Evolutionary conservation across 35 echinoderm and acorn worm species (phyloP), one percentile per base, ranked within the genome.

Genomic region (Heliocidaris erythrogramma): DNA sequence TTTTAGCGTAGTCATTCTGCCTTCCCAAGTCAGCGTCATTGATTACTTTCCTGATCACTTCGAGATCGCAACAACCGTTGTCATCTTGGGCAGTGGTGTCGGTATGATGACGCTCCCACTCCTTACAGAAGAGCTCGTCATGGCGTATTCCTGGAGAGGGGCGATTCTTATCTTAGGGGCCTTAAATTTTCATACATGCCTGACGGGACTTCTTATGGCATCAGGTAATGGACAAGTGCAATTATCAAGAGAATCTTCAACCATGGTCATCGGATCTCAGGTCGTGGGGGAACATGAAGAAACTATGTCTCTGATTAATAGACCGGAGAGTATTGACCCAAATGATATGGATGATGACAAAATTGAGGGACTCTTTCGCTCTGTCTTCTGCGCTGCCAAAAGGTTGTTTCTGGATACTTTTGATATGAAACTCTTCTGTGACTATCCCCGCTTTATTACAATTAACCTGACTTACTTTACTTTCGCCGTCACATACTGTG

Each of bases 21-120:
- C 50, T 30, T 18, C 91, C 13, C 17, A 92, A 24, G 13, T 27
- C 31, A 50, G 91, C 27, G 47, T 59, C 9, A n/a, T 59, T 14
- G 14, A 92, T n/a, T 92, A 59, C 91, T 92, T 92, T 59, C 91
- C 91, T 0, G 91, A 92, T 59, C 50, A 49, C 50, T 92, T 92
- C 49, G 47, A 92, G n/a, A 59, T 92, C 13, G 91, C 91, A 5
- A n/a, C 48, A 13, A 59, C 48, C 49, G 30, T 92, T 59, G 47
- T 92, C 47, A 16, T 92, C 47, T 11, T 59, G 5, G 91, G 91
- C 31, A 48, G 91, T 11, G 49, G 49, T 30, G 29, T 92, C 6
- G 91, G 91, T 32, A 92, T 50, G 47, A 92, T 92, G 91, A 59
- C 48, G 1, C 49, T 92, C 31, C 91, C 91, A 59, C 14, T 59